phyloP scores from a whole-genome alignment of 2,888 invertebrate species.

The Aquatica leii region DNA sequence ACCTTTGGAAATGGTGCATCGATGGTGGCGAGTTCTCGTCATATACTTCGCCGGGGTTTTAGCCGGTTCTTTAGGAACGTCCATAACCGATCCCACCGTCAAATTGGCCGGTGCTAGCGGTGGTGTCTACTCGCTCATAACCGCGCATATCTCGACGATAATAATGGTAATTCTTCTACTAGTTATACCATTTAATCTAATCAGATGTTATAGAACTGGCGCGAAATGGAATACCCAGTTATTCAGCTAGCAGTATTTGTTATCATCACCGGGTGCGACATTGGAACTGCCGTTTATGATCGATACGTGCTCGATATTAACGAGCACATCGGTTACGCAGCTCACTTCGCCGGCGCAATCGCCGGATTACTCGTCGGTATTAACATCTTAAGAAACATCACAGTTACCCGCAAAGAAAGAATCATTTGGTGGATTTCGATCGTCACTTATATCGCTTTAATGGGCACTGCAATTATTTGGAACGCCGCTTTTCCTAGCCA shows the following conservation, averaged over 20 bases:
- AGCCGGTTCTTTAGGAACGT: slow-evolving; percentile 85
- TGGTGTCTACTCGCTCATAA: slow-evolving; percentile 92
- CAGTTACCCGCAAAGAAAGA: slow-evolving; percentile 67
- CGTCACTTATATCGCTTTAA: slow-evolving; percentile 60
- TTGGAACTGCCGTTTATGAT: slow-evolving; percentile 91
- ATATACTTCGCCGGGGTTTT: slow-evolving; percentile 86
- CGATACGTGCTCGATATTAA: slow-evolving; percentile 75
- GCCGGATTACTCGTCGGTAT: slow-evolving; percentile 81
- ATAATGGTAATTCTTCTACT: slow-evolving; percentile 71
- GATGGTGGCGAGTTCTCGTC: slow-evolving; percentile 89
- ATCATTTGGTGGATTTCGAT: slow-evolving; percentile 68
- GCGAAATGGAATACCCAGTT: slow-evolving; percentile 94
- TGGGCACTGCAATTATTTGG: slow-evolving; percentile 65
- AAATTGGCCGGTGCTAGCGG: slow-evolving; percentile 93
- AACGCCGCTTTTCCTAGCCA: slow-evolving; percentile 60
- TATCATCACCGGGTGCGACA: slow-evolving; percentile 81
- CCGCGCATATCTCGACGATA: slow-evolving; percentile 92
- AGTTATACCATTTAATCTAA: neutral
- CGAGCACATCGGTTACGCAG: slow-evolving; percentile 90
- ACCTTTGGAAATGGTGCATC: slow-evolving; percentile 95
- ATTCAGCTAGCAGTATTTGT: slow-evolving; percentile 85
- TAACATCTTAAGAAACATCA: slow-evolving; percentile 69
- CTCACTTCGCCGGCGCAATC: slow-evolving; percentile 90
- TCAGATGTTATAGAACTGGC: slow-evolving; percentile 71
- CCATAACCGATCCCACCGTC: slow-evolving; percentile 79